These are phyloP conservation scores for Champsocephalus gunnari DNA, from an alignment of 2,797 vertebrate genomes.

Conservation along the genomic window DNA sequence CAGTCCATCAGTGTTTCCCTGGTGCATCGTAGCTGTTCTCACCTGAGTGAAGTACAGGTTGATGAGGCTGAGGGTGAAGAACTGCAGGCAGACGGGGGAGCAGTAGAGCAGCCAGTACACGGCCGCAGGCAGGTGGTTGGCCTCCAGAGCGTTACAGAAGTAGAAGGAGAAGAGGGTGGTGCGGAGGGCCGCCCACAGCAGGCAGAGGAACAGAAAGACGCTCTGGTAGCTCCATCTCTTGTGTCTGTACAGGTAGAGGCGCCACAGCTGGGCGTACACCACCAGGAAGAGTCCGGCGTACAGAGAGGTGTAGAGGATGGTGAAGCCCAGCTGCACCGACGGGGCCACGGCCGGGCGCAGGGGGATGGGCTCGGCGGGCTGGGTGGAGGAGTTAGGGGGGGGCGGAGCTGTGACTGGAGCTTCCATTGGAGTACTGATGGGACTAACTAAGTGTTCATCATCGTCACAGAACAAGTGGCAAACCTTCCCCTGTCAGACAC, in stretches of 20 bases:
- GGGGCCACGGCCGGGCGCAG: conserved; percentile 87
- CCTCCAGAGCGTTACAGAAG: conserved; percentile 86
- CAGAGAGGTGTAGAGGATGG: conserved; percentile 86
- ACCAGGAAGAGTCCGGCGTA: conserved; percentile 88
- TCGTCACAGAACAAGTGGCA: conserved; percentile 9
- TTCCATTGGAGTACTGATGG: conserved; percentile 65
- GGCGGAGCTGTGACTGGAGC: conserved; percentile 36
- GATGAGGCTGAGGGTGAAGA: conserved; percentile 92
- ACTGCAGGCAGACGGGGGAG: conserved; percentile 92
- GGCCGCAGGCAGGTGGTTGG: conserved; percentile 86
- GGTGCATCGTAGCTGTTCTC: conserved; percentile 30
- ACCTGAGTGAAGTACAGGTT: conserved; percentile 94
- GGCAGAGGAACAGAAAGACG: conserved; percentile 90
- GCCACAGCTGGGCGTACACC: conserved; percentile 91
- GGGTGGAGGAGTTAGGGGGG: conserved; percentile 61
- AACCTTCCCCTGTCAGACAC: conserved; percentile 6
- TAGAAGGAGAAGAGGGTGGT: conserved; percentile 93
- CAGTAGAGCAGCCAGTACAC: conserved; percentile 92
- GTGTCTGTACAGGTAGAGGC: conserved; percentile 87
- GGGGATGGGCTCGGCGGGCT: conserved; percentile 70
- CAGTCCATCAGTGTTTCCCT: background rate
- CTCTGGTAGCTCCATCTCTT: conserved; percentile 94
- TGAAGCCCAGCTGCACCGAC: conserved; percentile 89
- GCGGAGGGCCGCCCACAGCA: conserved; percentile 90
- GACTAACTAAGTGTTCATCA: conserved; percentile 32